Evolutionary conservation across 2,797 vertebrate species (phyloP).

Genomic region (Amblyopsis hoosieri): DNA sequence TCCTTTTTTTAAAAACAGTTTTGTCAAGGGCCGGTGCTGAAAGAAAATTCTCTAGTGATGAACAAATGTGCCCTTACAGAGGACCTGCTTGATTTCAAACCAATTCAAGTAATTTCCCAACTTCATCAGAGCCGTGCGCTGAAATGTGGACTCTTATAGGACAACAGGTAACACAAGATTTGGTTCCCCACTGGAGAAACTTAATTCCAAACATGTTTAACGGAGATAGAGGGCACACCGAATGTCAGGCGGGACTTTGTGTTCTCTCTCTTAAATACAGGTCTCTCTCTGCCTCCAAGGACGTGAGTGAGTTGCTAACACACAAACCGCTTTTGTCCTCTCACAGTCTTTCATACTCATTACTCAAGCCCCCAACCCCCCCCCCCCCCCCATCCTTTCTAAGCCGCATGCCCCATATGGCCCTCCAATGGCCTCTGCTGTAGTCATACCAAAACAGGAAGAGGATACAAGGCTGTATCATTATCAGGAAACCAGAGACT

Average conservation of each 20-base stretch:
- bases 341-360: conserved; percentile 48
- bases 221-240: no score
- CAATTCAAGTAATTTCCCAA: not conserved
- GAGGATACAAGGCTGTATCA: conserved; percentile 74
- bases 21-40: no score
- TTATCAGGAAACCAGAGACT: conserved; percentile 37
- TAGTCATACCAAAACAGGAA: conserved; percentile 66
- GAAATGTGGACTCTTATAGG: not conserved
- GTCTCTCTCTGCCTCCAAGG: conserved; percentile 30
- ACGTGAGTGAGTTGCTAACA: conserved; percentile 74
- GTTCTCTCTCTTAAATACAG: conserved; percentile 31
- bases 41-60: no score
- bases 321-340: conserved; percentile 60
- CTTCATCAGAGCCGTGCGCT: not conserved
- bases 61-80: no score
- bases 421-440: conserved; percentile 54
- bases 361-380: not conserved
- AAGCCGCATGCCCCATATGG: conserved; percentile 52
- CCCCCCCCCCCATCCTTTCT: conserved; percentile 16
- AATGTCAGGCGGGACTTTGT: conserved; percentile 22
- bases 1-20: no score
- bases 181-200: no score
- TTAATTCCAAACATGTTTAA: no score
- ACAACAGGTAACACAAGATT: not conserved
- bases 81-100: no score